Base-by-base conservation (phyloP, 2,888 invertebrate genomes). In the Mesochorus sp. region DNA sequence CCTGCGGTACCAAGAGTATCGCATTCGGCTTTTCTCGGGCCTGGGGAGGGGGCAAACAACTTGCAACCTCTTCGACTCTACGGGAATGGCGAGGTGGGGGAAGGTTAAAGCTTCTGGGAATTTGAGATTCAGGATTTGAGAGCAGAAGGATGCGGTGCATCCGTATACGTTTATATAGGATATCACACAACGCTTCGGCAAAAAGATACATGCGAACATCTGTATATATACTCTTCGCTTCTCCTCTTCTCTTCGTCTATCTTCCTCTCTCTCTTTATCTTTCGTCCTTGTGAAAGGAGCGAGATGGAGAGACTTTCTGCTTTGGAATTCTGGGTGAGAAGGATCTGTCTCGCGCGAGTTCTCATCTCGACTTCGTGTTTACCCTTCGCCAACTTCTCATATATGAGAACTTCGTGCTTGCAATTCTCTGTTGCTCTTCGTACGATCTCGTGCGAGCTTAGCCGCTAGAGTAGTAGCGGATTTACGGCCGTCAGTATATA, bases 341-440 rank as follows among this genome's bases (percentile, higher is more conserved):
- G 66, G 62, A 73, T 76, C 71, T 59, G 76, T 76, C 76, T 71
- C 59, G 59, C 42, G 64, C 39, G 64, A 71, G n/a, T n/a, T 64
- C 76, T 76, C 76, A 71, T 76, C 76, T 59, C 66, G 49, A 59
- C 71, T 71, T 39, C 39, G 42, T 76, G 76, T 76, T 76, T 76
- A 76, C 76, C 17, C 51, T 71, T 71, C 31, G 31, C 55, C 34
- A 64, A 62, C 34, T 42, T 28, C 26, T 8, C 34, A 34, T 67
- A 57, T 53, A 53, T 37, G 47, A 21, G 59, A 42, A 42, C 49
- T 17, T 28, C 10, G 34, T 37, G 21, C 62, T 47, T 8, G 42
- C 34, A 47, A 57, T 57, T n/a, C n/a, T 68, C 57, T 67, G 24
- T 66, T 39, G 17, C 44, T 28, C 47, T 21, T 47, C 21, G 34